These are phyloP conservation scores for Stenopsyche tienmushanensis DNA, from an alignment of 1,140 invertebrate species.

Conservation along the genomic window DNA sequence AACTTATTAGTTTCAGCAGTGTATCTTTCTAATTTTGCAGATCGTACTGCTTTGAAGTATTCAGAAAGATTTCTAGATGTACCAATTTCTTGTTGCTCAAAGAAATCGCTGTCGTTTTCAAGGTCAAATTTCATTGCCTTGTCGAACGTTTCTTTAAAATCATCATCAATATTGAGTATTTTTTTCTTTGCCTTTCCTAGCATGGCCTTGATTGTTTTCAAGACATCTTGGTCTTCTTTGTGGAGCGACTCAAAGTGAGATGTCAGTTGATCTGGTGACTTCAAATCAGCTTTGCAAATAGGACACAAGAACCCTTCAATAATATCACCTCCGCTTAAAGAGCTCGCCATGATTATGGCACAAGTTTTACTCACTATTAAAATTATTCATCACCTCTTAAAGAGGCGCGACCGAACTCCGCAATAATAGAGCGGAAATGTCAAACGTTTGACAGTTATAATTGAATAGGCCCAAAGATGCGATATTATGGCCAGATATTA, in stretches of 20 bases:
- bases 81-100: conserved; percentile 68
- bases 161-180: conserved; percentile 77
- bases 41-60: conserved; percentile 73
- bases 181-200: conserved; percentile 89
- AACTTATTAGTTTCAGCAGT: conserved; percentile 95
- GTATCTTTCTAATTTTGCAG: conserved; percentile 74
- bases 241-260: conserved; percentile 87
- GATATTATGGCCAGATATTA: no score
- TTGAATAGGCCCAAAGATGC: no score
- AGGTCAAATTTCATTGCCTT: conserved; percentile 48
- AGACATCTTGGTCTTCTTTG: conserved; percentile 84
- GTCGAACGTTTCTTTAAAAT: conserved; percentile 59
- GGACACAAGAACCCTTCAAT: conserved; percentile 93
- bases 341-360: no score
- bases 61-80: conserved; percentile 68
- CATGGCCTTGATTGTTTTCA: conserved; percentile 89
- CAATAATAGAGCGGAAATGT: no score
- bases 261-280: conserved; percentile 77
- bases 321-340: conserved; percentile 58
- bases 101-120: conserved; percentile 43
- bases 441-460: no score
- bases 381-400: no score
- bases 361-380: no score
- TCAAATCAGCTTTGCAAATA: conserved; percentile 86
- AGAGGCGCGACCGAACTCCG: no score